These are phyloP conservation scores for Xenopus tropicalis DNA, from an alignment of 2,113 vertebrate genomes.

Conservation along the genomic window UCB_Xtro_10.0 CM004447.2:130310001-130310500, in stretches of 20 bases:
- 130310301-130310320: conserved; percentile 38
- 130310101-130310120: no score
- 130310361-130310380: conserved; percentile 28
- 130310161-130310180: no score
- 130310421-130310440: neutral
- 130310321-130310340: conserved; percentile 33
- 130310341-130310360: conserved; percentile 32
- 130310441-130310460: no score
- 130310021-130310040: no score
- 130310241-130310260: conserved; percentile 34
- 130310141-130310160: no score
- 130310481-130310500: no score
- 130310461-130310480: no score
- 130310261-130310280: conserved; percentile 27
- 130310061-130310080: no score
- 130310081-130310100: neutral
- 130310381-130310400: conserved; percentile 10
- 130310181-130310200: neutral
- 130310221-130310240: conserved; percentile 22
- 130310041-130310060: no score
- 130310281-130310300: conserved; percentile 27
- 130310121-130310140: no score
- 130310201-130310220: conserved; percentile 15
- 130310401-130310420: neutral
- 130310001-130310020: no score